Conservation (phyloP, 1,140 invertebrate genomes). For the Cecropterus lyciades region DNA sequence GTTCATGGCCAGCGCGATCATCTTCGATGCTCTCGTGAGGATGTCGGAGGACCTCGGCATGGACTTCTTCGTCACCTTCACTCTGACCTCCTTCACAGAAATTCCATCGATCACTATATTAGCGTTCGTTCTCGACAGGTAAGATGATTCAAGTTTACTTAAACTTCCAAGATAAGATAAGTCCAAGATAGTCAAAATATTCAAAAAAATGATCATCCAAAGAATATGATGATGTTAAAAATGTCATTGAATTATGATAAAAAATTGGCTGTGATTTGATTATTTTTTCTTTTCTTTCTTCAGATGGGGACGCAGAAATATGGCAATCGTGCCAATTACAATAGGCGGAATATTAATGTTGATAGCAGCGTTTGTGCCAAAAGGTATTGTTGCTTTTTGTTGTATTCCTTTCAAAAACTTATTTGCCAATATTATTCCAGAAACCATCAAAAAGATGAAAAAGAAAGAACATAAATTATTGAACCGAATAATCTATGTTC, state of each 20-base stretch:
- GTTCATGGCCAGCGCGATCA: conserved; percentile 86
- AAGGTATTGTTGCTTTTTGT: conserved; percentile 51
- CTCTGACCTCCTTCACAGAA: conserved; percentile 4
- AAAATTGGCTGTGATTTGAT: no score
- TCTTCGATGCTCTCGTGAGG: conserved; percentile 68
- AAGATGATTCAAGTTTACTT: conserved; percentile 54
- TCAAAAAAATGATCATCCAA: no score
- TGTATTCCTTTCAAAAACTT: neutral
- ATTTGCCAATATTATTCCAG: no score
- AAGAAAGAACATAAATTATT: no score
- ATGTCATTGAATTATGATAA: no score
- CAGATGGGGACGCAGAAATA: conserved; percentile 67
- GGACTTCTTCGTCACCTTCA: conserved; percentile 56
- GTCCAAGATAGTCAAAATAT: no score
- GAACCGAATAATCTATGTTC: no score
- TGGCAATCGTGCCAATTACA: conserved; percentile 57
- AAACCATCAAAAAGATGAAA: no score
- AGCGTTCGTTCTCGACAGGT: conserved; percentile 87
- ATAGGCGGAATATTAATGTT: conserved; percentile 56
- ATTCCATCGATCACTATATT: conserved; percentile 76
- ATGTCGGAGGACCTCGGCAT: conserved; percentile 55
- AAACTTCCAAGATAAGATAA: no score
- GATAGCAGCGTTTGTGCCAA: conserved; percentile 62
- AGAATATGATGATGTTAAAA: no score
- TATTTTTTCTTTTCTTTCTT: no score